Base-by-base conservation (phyloP, 2,797 vertebrate species). In the Eospalax fontanierii region DNA sequence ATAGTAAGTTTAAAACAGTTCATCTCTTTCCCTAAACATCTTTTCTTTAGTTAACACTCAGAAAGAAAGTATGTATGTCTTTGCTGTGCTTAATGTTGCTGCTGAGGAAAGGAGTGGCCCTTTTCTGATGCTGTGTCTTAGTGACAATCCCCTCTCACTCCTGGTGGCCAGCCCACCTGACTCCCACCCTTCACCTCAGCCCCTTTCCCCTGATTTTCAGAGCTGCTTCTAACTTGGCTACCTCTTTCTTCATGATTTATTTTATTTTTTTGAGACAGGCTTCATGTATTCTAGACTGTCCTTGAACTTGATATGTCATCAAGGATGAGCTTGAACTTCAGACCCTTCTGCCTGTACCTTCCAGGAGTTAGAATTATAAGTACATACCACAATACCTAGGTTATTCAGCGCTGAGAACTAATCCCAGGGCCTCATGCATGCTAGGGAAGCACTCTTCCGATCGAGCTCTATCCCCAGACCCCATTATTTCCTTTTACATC, bases 91-190 rank as follows among this genome's bases (percentile, higher is more conserved):
- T 85, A 57, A 73, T 11, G 8, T 1, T 6, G 46, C 11, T 35
- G 18, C 40, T 73, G 9, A 30, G 57, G 15, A 18, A 65, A 11
- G 22, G 40, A n/a, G 26, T 19, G 12, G 2, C 2, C 35, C 18
- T 66, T 38, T 50, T 28, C 26, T 12, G 8, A 3, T 0, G 1
- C 1, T 28, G 26, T 43, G 6, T 1, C 8, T 46, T 4, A 1
- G 3, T 4, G 46, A 11, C 33, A 21, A 24, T 61, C 57, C 18
- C 28, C 22, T 10, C 46, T 50, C 50, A 4, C 14, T 50, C 59
- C 22, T 0, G 0, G 0, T 33, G 21, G 10, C 50, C 1, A 11
- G 26, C 15, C 40, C 90, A 61, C 0, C 0, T 21, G 70, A 81
- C 54, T 38, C 40, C 1, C 14, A 16, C 76, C n/a, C 22, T 3